Evolutionary conservation across 2,113 vertebrate genomes (phyloP).

Genomic region (Neotoma lepida): DNA sequence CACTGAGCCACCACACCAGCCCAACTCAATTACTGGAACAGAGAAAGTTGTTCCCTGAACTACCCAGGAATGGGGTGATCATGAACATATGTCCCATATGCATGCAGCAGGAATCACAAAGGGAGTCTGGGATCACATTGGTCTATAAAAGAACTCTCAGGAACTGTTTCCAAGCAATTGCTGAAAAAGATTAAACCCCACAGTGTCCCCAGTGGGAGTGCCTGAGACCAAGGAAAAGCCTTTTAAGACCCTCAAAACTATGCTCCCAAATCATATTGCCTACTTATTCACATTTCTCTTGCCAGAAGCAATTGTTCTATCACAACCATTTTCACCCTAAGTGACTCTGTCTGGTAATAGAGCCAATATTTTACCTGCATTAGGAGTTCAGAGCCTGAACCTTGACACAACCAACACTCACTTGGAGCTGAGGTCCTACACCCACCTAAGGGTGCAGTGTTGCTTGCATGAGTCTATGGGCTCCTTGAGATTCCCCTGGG

Average conservation of each 20-base stretch:
- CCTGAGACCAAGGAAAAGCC: neutral
- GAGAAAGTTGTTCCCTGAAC: too few species aligned
- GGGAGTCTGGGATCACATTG: neutral
- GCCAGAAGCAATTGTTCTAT: neutral
- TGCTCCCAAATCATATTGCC: rapidly evolving
- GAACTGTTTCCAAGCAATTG: neutral
- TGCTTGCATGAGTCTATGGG: too few species aligned
- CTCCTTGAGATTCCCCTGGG: neutral
- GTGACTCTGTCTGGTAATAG: neutral
- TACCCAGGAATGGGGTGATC: neutral
- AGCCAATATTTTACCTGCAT: neutral
- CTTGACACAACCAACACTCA: neutral
- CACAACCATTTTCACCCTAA: neutral
- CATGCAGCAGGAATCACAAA: neutral
- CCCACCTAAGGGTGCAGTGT: neutral
- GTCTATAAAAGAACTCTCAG: neutral
- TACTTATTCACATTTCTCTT: too few species aligned
- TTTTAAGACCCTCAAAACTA: neutral
- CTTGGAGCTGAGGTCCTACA: too few species aligned
- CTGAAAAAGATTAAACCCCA: rapidly evolving
- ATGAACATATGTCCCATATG: too few species aligned
- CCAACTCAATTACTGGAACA: too few species aligned
- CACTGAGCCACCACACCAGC: neutral
- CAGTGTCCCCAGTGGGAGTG: too few species aligned
- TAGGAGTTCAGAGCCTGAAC: neutral